Base-by-base conservation (phyloP, 2,888 invertebrate genomes). In the Smittia aterrima region DNA sequence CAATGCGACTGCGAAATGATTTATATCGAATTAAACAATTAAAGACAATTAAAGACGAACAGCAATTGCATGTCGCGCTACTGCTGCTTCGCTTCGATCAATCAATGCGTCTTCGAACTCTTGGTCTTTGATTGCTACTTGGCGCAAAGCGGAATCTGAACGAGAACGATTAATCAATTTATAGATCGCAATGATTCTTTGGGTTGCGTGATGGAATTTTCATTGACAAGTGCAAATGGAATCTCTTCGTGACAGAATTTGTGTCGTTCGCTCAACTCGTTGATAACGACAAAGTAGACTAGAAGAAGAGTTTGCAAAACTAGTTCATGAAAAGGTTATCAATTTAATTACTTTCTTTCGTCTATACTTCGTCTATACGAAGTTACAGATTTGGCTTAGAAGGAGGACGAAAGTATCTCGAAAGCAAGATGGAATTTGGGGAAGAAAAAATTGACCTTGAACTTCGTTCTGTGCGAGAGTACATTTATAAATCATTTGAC, bases 21-120 rank as follows among this genome's bases (percentile, higher is more conserved):
- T 64, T 64, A 27, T 64, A 64, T 64, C 25, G 64, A 64, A 64
- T 64, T 64, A 64, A 27, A 64, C 64, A 64, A 64, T 64, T 64
- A 64, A 64, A 64, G 64, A 64, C 25, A 64, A 64, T 64, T 64
- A 27, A 18, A 58, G 47, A 58, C 58, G 58, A 58, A n/a, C 64
- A 27, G 22, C 22, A 20, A 22, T 22, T 64, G 25, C 64, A 27
- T 64, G 27, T 58, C 18, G n/a, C 22, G 64, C 3, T 4, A 25
- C 58, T 6, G 22, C 20, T 20, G 58, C 32, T 32, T 32, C 58
- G 58, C 58, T 58, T 22, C 22, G 18, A 64, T 64, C 64, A 64
- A 64, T 64, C 25, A 64, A 27, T 64, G 64, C 22, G 22, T 6
- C 22, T 58, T 58, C 22, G 47, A 47, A 47, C 47, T 47, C 32